These are phyloP conservation scores for Scolopax mira DNA, from an alignment of 2,113 vertebrate species.

Conservation along the genomic window DNA sequence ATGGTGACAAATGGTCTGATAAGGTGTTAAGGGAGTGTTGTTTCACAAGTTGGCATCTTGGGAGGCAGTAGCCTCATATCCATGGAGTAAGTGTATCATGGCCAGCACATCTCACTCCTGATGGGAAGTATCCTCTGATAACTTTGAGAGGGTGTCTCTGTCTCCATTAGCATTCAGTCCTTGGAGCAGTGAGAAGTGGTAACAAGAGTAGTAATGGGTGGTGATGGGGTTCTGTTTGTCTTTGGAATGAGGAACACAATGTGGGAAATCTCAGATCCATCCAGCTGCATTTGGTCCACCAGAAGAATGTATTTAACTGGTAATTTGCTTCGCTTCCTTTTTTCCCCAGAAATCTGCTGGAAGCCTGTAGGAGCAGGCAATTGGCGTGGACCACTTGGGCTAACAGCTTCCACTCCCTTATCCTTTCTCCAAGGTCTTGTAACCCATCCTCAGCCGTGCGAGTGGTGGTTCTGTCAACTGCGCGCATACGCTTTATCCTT, in stretches of 20 bases:
- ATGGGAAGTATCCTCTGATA: background rate
- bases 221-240: background rate
- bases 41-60: background rate
- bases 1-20: background rate
- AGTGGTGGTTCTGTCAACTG: background rate
- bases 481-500: fast-evolving
- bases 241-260: background rate
- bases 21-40: background rate
- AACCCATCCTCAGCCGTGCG: background rate
- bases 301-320: background rate
- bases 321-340: background rate
- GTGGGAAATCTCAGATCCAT: background rate
- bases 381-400: background rate
- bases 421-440: background rate
- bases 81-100: background rate
- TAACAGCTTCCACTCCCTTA: background rate
- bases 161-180: background rate
- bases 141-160: background rate
- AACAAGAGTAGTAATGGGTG: background rate
- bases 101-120: background rate
- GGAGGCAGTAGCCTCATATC: background rate
- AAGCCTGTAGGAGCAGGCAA: background rate
- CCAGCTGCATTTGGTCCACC: background rate
- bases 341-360: background rate
- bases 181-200: background rate